Percentiles rank a stretch among this genome's conserved stretches.
Evolutionary conservation across 2,888 invertebrate genomes (phyloP).

Genomic region (Leptogaster cylindrica): DNA sequence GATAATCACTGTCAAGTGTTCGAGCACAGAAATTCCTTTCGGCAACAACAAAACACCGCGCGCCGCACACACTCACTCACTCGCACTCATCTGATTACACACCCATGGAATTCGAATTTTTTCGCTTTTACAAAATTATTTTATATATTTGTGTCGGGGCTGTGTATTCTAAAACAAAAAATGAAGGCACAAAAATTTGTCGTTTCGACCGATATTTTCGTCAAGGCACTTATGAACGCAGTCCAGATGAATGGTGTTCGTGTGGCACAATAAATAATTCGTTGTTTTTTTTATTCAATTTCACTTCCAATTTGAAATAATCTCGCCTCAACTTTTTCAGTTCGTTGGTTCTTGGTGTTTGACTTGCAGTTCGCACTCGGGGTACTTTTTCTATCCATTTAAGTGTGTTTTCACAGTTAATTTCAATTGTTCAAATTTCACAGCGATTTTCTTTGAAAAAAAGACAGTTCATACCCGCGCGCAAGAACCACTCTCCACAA

Average conservation of each 20-base stretch:
- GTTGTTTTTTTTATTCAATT: constrained; percentile 33
- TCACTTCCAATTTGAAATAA: constrained; percentile 35
- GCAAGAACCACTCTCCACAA: constrained; percentile 20
- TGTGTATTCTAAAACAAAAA: background rate
- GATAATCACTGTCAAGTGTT: constrained; percentile 22
- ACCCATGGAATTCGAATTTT: constrained; percentile 20
- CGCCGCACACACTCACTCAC: constrained; percentile 7
- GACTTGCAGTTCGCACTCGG: background rate
- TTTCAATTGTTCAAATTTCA: constrained; percentile 8
- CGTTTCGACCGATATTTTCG: background rate
- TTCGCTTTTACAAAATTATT: constrained; percentile 4
- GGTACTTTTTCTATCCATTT: background rate
- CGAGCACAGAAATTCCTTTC: constrained; percentile 35
- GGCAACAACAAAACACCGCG: constrained; percentile 36
- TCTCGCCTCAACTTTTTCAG: background rate
- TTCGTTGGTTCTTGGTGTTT: background rate
- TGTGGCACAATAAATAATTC: constrained; percentile 37
- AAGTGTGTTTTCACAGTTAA: background rate
- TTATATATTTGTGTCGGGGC: background rate
- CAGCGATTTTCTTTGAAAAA: constrained; percentile 7
- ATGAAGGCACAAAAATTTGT: background rate
- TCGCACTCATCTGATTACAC: constrained; percentile 17
- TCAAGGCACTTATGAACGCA: background rate
- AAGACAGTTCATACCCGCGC: constrained; percentile 27
- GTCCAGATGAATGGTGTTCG: constrained; percentile 19